A percentile compares a stretch with the other conserved stretches of the same genome.
These are phyloP conservation scores for Lepus americanus DNA, from an alignment of 2,113 vertebrate species.

Conservation along the genomic window DNA sequence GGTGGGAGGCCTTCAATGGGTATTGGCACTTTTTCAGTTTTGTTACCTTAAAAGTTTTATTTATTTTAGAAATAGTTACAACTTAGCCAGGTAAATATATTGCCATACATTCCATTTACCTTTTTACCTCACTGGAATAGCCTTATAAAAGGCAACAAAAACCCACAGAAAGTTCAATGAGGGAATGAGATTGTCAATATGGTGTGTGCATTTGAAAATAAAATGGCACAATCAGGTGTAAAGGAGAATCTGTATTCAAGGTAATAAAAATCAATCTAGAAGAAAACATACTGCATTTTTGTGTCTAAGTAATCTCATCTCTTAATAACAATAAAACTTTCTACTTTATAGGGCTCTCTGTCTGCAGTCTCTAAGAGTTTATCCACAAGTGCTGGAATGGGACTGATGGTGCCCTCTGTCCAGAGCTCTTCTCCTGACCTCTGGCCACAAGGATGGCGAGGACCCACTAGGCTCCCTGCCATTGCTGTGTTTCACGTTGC, in stretches of 20 bases:
- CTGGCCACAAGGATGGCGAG: background rate
- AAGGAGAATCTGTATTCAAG: conserved; percentile 76
- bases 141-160: conserved; percentile 76
- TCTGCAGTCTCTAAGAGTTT: conserved; percentile 29
- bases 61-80: conserved; percentile 82
- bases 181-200: conserved; percentile 86
- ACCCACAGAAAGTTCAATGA: conserved; percentile 77
- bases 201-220: conserved; percentile 82
- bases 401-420: no score
- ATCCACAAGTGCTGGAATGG: background rate
- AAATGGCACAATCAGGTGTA: conserved; percentile 80
- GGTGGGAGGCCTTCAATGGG: background rate
- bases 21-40: background rate
- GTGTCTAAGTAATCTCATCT: conserved; percentile 69
- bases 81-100: conserved; percentile 74
- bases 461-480: rapidly evolving
- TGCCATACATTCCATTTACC: conserved; percentile 77
- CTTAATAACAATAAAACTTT: conserved; percentile 67
- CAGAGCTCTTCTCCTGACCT: background rate
- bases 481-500: rapidly evolving
- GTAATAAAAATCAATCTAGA: conserved; percentile 85
- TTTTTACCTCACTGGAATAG: conserved; percentile 69
- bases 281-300: conserved; percentile 76
- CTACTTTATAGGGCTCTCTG: background rate
- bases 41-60: conserved; percentile 78